Base-by-base conservation (phyloP, 2,113 vertebrate genomes). In the Patagioenas fasciata region DNA sequence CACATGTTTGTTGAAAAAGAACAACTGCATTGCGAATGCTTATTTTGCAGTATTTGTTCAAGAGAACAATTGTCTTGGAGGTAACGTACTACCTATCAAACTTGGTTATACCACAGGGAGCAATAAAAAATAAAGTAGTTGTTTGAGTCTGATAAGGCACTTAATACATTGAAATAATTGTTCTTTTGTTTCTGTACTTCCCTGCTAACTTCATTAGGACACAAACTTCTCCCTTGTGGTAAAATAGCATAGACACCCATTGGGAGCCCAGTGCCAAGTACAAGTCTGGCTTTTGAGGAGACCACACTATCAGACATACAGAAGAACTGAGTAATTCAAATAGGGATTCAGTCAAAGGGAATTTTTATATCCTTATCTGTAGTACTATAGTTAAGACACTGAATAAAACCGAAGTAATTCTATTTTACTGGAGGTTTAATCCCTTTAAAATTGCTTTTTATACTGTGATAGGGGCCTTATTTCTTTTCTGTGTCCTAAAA, bases 41-140 rank as follows among this genome's bases (percentile, higher is more conserved):
- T 90, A 74, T 88, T 88, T 74, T 62, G 32, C 24, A 31, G 65
- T 34, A 66, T 86, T 89, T 86, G 34, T 86, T 79, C 16, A 58
- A 53, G 60, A 77, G 51, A 90, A 74, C 50, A 96, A 67, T 80
- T 44, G 29, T 54, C 44, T 44, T 48, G 16, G 11, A 51, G 23
- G 11, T n/a, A 90, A 64, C 31, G 29, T 32, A 57, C 15, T 17
- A 34, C 23, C 60, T 62, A 34, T 80, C 58, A 44, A 69, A 77
- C 28, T 73, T 75, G 17, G 44, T 64, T 84, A 24, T 32, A 78
- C 16, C 58, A 48, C 50, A 73, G 74, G 50, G 40, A 94, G 7
- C 42, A 70, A 72, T 70, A 54, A 70, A 81, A 88, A 71, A n/a
- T 5, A 62, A 93, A 73, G 47, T 25, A 40, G 19, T 48, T 90